Base-by-base conservation (phyloP, 1,140 invertebrate species). In the Trichoplusia ni region DNA sequence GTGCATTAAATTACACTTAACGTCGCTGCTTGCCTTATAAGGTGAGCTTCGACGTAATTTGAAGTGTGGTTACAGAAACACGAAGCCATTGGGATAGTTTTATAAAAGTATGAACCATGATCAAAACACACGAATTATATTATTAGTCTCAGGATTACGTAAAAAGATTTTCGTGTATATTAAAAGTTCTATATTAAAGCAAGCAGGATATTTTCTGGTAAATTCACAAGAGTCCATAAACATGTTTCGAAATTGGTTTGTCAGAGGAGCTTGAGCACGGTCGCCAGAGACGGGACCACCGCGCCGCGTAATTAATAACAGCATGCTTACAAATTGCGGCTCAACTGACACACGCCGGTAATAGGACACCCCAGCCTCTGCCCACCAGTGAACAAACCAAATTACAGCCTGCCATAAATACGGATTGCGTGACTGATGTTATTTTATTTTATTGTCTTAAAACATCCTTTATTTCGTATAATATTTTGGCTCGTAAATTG, bases 281-380 rank as follows among this genome's bases (percentile, higher is more conserved):
- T 40, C 46, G 40, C 60, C 7, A 56, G 63, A 69, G 64, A 49
- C 49, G 38, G 40, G 70, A 78, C 77, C 73, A 73, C 70, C 69
- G 47, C 33, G 71, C 33, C 62, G 56, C 54, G 46, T 76, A 79
- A 81, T 81, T 79, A 82, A 76, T 76, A 77, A 74, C 64, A 65
- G 53, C 74, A 69, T 64, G 71, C 67, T 76, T 73, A 73, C 76
- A 79, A 77, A 75, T 79, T 79, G 73, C 44, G 40, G 46, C 66
- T 44, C 54, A 46, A 67, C 69, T 64, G 69, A 59, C 70, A 58
- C 77, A 75, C 71, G 64, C 27, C 46, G 69, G 67, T 77, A 69
- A 79, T 78, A 77, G 68, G 69, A 69, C 69, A 66, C 69, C 46
- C 61, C 38, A 47, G 58, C 51, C 42, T 37, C 53, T 51, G 66